Percentiles rank a stretch among this genome's conserved stretches.
These are phyloP conservation scores for Tinea trinotella DNA, from an alignment of 2,888 invertebrate species.

Conservation along the genomic window DNA sequence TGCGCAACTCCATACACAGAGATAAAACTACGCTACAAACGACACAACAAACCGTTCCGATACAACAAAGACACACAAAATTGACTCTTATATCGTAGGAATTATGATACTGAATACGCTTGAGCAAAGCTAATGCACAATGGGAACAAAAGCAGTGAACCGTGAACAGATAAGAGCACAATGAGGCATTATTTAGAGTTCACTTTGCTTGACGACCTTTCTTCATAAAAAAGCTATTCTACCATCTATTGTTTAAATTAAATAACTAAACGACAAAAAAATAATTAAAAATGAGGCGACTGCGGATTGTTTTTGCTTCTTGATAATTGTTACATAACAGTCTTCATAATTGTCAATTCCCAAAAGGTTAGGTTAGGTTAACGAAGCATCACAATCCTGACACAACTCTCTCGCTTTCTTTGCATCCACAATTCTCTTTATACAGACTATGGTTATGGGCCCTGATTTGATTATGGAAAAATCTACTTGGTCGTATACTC, in stretches of 20 bases:
- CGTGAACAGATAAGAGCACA: slow-evolving; percentile 14
- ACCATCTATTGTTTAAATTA: not conserved
- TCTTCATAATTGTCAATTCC: too few relatives aligned
- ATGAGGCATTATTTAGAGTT: slow-evolving; percentile 9
- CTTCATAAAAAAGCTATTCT: not conserved
- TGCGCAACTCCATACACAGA: slow-evolving; percentile 42
- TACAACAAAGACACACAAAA: too few relatives aligned
- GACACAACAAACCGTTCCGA: not conserved
- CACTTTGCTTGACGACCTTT: slow-evolving; percentile 12
- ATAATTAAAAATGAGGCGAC: not conserved
- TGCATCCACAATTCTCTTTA: too few relatives aligned
- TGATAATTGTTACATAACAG: too few relatives aligned
- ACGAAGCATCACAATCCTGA: too few relatives aligned
- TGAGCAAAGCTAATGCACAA: not conserved
- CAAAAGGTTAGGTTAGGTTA: too few relatives aligned
- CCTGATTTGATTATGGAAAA: too few relatives aligned
- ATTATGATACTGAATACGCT: too few relatives aligned
- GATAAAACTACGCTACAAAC: not conserved
- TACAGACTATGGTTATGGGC: too few relatives aligned
- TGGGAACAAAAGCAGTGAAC: not conserved
- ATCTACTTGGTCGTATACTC: too few relatives aligned
- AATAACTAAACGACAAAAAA: not conserved
- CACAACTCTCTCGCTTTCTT: too few relatives aligned
- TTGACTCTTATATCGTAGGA: not conserved
- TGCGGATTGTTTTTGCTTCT: too few relatives aligned